Percentiles rank a stretch among this genome's conserved stretches.
phyloP scores from a whole-genome alignment of 2,888 invertebrate species.

The Hirtodrosophila histrioides region DNA sequence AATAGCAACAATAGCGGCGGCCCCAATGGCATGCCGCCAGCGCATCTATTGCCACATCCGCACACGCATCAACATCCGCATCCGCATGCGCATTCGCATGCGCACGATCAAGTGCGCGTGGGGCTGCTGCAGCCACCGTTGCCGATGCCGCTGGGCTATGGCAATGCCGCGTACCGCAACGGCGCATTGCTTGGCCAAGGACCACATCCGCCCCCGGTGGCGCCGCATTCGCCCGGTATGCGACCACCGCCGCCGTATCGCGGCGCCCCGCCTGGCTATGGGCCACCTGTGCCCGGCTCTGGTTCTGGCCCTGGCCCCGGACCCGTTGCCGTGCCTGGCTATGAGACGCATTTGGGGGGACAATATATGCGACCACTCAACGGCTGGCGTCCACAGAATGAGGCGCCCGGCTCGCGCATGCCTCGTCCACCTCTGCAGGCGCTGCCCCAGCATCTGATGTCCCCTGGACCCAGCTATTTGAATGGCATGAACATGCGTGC shows the following conservation, averaged over 20 bases:
- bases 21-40: constrained; percentile 41
- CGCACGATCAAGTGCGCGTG: constrained; percentile 63
- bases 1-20: constrained; percentile 19
- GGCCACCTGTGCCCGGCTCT: constrained; percentile 38
- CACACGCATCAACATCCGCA: constrained; percentile 12
- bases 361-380: constrained; percentile 70
- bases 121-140: constrained; percentile 66
- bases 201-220: constrained; percentile 36
- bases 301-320: constrained; percentile 24
- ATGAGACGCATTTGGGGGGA: constrained; percentile 51
- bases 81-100: constrained; percentile 41
- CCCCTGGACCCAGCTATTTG: constrained; percentile 54
- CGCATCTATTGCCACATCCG: constrained; percentile 59
- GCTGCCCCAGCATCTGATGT: constrained; percentile 68
- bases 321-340: constrained; percentile 36
- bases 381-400: constrained; percentile 76
- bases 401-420: constrained; percentile 83
- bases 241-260: constrained; percentile 77
- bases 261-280: constrained; percentile 51
- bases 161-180: constrained; percentile 44
- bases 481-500: constrained; percentile 71
- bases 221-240: constrained; percentile 56
- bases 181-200: constrained; percentile 65
- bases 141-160: constrained; percentile 39
- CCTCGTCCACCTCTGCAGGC: constrained; percentile 85